phyloP scores from a whole-genome alignment of 2,113 vertebrate genomes.

The Myxocyprinus asiaticus region DNA sequence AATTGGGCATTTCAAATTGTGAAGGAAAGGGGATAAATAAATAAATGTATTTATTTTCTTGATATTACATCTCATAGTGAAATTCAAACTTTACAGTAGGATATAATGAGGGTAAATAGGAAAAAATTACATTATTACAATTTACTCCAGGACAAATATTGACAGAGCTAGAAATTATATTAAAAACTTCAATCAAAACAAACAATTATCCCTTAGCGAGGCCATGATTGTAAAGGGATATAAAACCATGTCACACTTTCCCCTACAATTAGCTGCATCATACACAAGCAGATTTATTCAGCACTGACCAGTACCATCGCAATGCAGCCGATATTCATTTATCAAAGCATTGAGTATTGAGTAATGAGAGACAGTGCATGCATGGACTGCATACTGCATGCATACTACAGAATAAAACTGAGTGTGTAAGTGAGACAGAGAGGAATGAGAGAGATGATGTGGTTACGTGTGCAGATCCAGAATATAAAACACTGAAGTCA shows the following conservation, averaged over 20 bases:
- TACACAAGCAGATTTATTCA: background rate
- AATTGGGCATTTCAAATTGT: no score
- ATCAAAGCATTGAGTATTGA: background rate
- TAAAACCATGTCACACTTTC: constrained; percentile 20
- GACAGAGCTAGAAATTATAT: background rate
- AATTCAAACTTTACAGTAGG: no score
- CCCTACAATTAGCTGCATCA: constrained; percentile 2
- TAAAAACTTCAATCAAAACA: background rate
- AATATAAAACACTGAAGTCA: constrained; percentile 63
- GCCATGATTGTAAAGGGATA: background rate
- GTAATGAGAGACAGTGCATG: background rate
- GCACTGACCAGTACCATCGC: background rate
- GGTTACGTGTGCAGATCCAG: constrained; percentile 44
- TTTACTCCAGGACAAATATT: background rate
- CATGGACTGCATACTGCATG: background rate
- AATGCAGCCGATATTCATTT: background rate
- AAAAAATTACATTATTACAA: background rate
- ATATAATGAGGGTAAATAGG: no score
- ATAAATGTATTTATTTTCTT: background rate
- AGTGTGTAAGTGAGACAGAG: background rate
- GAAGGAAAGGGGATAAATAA: no score
- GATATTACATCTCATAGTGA: background rate
- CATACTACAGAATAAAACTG: background rate
- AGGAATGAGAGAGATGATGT: constrained; percentile 29
- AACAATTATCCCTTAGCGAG: background rate